Evolutionary conservation across 2,113 vertebrate genomes (phyloP).

Genomic region (Protobothrops mucrosquamatus): DNA sequence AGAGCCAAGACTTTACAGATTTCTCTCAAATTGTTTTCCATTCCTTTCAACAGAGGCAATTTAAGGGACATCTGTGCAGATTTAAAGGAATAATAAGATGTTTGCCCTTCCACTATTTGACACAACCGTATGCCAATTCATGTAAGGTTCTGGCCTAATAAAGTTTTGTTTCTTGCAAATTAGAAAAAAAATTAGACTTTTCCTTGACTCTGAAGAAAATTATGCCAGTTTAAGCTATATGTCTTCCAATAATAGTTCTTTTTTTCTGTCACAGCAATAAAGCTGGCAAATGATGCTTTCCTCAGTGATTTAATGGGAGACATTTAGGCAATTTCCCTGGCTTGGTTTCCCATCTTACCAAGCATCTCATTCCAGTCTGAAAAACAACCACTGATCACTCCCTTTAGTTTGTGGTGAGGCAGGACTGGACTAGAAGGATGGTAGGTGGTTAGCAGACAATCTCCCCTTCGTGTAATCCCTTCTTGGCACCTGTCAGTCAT

Average conservation of each 20-base stretch:
- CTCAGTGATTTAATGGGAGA: background rate
- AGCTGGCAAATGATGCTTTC: background rate
- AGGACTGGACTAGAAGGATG: background rate
- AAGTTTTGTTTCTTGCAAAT: background rate
- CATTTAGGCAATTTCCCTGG: background rate
- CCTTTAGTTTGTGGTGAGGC: background rate
- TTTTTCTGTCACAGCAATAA: background rate
- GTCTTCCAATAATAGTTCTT: background rate
- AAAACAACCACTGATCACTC: background rate
- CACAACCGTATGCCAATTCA: background rate
- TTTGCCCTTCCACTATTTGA: background rate
- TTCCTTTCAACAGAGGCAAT: background rate
- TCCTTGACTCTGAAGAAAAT: background rate
- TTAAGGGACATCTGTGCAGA: background rate
- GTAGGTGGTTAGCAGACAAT: background rate
- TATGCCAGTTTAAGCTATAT: background rate
- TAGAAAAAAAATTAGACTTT: background rate
- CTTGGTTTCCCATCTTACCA: background rate
- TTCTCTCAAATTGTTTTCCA: background rate
- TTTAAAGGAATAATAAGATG: background rate
- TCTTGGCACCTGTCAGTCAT: background rate
- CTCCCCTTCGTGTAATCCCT: background rate
- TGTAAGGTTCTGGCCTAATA: background rate
- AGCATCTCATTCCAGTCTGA: background rate
- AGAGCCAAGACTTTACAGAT: background rate